Percentiles rank a stretch among this genome's conserved stretches.
Conservation (phyloP, 2,113 vertebrate genomes). For the Dromas ardeola region DNA sequence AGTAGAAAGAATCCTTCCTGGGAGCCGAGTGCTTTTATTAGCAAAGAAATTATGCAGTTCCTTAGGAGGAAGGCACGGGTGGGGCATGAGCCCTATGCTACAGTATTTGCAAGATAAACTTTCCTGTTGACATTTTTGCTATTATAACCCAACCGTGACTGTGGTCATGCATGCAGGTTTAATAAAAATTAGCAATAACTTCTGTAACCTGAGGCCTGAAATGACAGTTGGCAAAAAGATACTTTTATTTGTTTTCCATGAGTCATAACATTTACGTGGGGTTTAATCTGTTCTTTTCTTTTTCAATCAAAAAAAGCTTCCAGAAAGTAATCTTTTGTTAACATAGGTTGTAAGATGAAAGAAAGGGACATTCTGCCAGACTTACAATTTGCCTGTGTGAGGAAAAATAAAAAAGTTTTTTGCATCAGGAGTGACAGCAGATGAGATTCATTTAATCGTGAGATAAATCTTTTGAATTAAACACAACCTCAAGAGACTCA, state of each 20-base stretch:
- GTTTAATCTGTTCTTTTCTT: not conserved
- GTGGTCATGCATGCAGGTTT: not conserved
- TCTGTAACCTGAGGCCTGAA: not conserved
- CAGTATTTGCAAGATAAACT: not conserved
- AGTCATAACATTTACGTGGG: not conserved
- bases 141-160: not conserved
- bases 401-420: not conserved
- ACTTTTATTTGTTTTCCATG: conserved; percentile 18
- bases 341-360: not conserved
- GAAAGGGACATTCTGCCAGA: not conserved
- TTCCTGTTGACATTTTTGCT: not conserved
- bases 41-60: not conserved
- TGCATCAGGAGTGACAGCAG: not conserved
- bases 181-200: conserved; percentile 29
- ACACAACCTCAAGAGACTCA: not conserved
- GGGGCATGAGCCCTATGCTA: not conserved
- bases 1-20: not conserved
- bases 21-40: not conserved
- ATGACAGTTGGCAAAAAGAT: not conserved
- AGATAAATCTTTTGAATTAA: not conserved
- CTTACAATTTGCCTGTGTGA: not conserved
- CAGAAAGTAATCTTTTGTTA: not conserved
- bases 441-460: not conserved
- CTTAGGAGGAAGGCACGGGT: not conserved
- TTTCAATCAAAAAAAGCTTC: not conserved